Percentiles rank a stretch among this genome's conserved stretches.
phyloP scores from a whole-genome alignment of 1,140 invertebrate species.

The Brachionus asplanchnoidis region DNA sequence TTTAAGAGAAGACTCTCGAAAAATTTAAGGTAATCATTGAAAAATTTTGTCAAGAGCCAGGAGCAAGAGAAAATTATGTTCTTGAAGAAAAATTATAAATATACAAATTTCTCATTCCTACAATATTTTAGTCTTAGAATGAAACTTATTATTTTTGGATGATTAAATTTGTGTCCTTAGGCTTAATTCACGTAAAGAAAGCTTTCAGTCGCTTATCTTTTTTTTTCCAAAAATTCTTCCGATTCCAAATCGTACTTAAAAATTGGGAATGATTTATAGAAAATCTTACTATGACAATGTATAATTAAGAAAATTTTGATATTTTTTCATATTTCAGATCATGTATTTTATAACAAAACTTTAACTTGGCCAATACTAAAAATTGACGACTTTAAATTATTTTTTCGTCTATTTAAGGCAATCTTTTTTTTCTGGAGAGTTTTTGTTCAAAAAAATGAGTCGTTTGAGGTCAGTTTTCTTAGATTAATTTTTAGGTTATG shows the following conservation, averaged over 20 bases:
- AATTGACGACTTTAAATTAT: no score
- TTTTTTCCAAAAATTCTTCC: background rate
- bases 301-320: background rate
- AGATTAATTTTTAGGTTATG: background rate
- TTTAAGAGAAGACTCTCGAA: background rate
- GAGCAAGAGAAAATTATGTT: background rate
- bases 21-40: background rate
- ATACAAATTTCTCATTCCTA: background rate
- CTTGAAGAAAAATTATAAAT: background rate
- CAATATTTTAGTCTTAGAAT: background rate
- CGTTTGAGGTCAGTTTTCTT: background rate
- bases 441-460: background rate
- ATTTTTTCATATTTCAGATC: background rate
- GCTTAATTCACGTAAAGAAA: background rate
- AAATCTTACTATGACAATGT: no score
- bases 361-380: background rate
- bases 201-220: background rate
- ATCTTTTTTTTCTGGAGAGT: background rate
- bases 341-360: no score
- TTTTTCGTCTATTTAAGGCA: no score
- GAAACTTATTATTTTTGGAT: background rate
- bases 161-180: background rate
- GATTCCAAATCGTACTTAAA: background rate
- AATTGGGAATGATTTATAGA: no score
- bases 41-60: background rate